Conservation (phyloP, 2,888 invertebrate species). For the Thelaira solivaga region DNA sequence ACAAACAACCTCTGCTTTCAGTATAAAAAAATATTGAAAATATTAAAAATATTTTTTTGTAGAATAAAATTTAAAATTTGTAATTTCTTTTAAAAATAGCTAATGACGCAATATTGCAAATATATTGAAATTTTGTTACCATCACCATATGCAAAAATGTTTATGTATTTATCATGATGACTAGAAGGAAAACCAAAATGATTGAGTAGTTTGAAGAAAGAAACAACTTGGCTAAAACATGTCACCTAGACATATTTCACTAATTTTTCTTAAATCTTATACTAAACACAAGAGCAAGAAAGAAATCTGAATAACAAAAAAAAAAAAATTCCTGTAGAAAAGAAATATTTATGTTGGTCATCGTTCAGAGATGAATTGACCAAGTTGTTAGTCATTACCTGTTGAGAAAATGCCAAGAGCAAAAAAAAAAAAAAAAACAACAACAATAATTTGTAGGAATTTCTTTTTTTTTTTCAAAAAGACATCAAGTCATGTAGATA, state of each 20-base stretch:
- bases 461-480: too few species aligned
- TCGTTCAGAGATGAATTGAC: constrained; percentile 19
- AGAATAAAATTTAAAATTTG: too few species aligned
- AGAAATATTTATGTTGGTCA: constrained; percentile 5
- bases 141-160: neutral
- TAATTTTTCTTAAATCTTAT: constrained; percentile 20
- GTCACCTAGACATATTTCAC: constrained; percentile 30
- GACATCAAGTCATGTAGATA: neutral
- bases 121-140: neutral
- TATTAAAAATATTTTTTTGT: too few species aligned
- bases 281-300: constrained; percentile 11
- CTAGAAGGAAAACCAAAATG: constrained; percentile 25
- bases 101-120: constrained; percentile 31
- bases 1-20: too few species aligned
- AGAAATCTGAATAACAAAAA: neutral
- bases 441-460: too few species aligned
- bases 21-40: too few species aligned
- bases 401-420: constrained; percentile 50
- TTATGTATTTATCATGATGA: neutral
- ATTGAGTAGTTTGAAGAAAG: constrained; percentile 17
- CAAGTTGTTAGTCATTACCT: constrained; percentile 55
- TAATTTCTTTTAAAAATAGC: neutral
- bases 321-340: neutral
- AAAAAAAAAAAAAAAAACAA: too few species aligned
- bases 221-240: constrained; percentile 2